Conservation (phyloP, 2,888 invertebrate species). For the Orchesella flavescens region DNA sequence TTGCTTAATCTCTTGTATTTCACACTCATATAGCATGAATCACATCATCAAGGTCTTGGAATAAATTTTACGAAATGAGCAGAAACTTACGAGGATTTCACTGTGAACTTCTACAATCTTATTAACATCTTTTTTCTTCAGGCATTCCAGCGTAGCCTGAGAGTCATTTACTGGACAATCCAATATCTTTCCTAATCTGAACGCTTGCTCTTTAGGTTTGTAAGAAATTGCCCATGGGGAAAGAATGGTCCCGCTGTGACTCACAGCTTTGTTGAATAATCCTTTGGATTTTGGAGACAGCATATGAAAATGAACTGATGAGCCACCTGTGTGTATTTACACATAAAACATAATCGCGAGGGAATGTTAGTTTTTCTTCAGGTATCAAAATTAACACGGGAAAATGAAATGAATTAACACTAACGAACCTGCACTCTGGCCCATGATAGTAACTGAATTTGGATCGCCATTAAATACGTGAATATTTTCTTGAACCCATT, state of each 20-base stretch:
- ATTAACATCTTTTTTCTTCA: conserved; percentile 43
- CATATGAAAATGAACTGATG: conserved; percentile 61
- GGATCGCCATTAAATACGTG: conserved; percentile 53
- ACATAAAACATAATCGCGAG: background rate
- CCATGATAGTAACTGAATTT: conserved; percentile 54
- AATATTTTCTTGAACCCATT: conserved; percentile 61
- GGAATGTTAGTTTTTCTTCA: background rate
- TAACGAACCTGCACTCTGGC: conserved; percentile 55
- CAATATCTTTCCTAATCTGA: conserved; percentile 34
- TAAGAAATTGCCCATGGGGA: conserved; percentile 38
- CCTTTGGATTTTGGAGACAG: conserved; percentile 60
- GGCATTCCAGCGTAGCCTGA: conserved; percentile 42
- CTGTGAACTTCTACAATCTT: conserved; percentile 61
- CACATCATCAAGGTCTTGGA: too few relatives aligned
- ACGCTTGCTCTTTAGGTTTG: conserved; percentile 62
- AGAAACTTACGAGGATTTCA: conserved; percentile 54
- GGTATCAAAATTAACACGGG: background rate
- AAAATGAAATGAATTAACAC: background rate
- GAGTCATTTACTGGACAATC: conserved; percentile 59
- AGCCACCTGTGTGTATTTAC: conserved; percentile 30
- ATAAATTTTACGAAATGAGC: too few relatives aligned
- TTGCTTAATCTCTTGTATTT: too few relatives aligned
- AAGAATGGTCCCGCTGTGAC: conserved; percentile 57
- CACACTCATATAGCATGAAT: too few relatives aligned
- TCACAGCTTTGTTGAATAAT: conserved; percentile 56